Evolutionary conservation across 53 echinoderm and acorn worm species (phyloP), one percentile per base, ranked within the genome.

Genomic region (Paracentrotus lividus): DNA sequence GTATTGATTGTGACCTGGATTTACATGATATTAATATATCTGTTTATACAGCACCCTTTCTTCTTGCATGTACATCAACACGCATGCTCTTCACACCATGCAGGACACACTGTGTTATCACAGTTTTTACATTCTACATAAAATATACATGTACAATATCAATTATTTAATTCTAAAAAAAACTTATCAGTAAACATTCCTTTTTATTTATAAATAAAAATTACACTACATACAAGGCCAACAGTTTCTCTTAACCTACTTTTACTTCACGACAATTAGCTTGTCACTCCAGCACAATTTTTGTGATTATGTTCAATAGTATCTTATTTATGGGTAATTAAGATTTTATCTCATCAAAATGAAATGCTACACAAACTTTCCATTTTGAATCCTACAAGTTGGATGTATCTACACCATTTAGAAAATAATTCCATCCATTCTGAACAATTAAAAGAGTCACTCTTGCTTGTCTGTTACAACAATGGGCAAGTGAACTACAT

Each of bases 21-120:
- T 40, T 8, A 42, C 42, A 81, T n/a, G 7, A 38, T 13, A n/a
- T 26, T 81, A 21, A 72, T 32, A 72, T 13, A 72, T 18, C 12
- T 38, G 26, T 47, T n/a, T 6, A 81, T 3, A 81, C 45, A 81
- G 15, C 4, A 47, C 47, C 13, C 14, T 16, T 1, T 78, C 47
- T 47, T 26, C 8, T 78, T 4, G 34, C 36, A 69, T 36, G 38
- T 69, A 34, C 81, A 81, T 45, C n/a, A n/a, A n/a, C n/a, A 47
- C 26, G 2, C 81, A 81, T 81, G 81, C 81, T 47, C n/a, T 81
- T 81, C 81, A 81, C 44, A 45, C 33, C 81, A 81, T 81, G 81
- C 81, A 47, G 2, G 33, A 72, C 72, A 72, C 36, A 72, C 16
- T 31, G 64, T 29, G n/a, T n/a, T n/a, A n/a, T n/a, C n/a, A n/a